Evolutionary conservation across 2,888 invertebrate genomes (phyloP), one percentile per base, ranked within the genome.

Genomic region (Platycheirus albimanus): DNA sequence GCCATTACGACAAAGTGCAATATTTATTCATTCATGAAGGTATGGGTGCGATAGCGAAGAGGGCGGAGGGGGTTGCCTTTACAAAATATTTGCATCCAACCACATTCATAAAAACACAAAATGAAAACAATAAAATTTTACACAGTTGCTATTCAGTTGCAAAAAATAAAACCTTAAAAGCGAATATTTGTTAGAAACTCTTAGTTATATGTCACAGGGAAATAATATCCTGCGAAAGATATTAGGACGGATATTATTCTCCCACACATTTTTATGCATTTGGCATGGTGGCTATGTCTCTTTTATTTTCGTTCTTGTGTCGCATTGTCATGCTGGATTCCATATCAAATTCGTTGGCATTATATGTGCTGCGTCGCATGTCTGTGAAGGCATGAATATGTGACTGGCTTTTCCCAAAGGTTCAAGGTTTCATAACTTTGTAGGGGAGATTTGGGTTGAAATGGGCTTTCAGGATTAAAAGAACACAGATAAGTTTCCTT

Each of bases 1-100:
- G n/a, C 81, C 71, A 76, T 81, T 81, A 71, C 52, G 66, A 77
- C 71, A 71, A 66, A 71, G 61, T 81, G 76, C 77, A 81, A 81
- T 81, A 77, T 80, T 80, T 80, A 75, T 30, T 51, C 69, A 51
- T 71, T 76, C 61, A 61, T 24, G n/a, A 19, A 54, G 64, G 58
- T 58, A 45, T 41, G 20, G 28, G 20, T 11, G n/a, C 3, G 24
- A 24, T 24, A 30, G n/a, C n/a, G 36, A 1, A 45, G 17, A 10
- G 51, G 10, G 33, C 3, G 7, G 36, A 3, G n/a, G 33, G 45
- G 1, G 52, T 19, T 47, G 24, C 49, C 58, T 70, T 80, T 66
- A 33, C 51, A 70, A 71, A 81, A 70, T 76, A 81, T 81, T 81
- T 76, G 58, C 76, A 76, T 69, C 19, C 63, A 63, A 64, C 63